Evolutionary conservation across 2,888 invertebrate species (phyloP), one percentile per base, ranked within the genome.

Genomic region (Cyclophora punctaria): DNA sequence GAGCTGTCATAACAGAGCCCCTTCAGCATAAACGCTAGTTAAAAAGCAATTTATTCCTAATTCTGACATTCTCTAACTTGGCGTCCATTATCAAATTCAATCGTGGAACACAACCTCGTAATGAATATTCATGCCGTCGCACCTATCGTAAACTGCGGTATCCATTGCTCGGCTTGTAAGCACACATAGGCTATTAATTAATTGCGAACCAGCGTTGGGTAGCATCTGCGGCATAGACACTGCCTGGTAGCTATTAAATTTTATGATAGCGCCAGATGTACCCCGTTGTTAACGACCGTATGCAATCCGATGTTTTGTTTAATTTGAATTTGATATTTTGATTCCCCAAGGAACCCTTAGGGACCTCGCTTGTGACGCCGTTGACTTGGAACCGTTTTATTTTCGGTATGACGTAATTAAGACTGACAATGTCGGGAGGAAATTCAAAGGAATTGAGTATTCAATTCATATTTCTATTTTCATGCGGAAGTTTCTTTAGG

Each of bases 171-270:
- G 75, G 67, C 69, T 59, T 77, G 81, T 78, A 76, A 72, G 78
- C 80, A 75, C 71, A 76, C 75, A 75, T 71, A 73, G 75, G 75
- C 80, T 71, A 83, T 79, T 84, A 81, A 85, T 86, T 84, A 83
- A 79, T 80, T 75, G 77, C 65, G 60, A 77, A 69, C 73, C 73
- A 79, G 78, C 79, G 71, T 73, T 80, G 70, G 72, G 71, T 72
- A 71, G 64, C 84, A 84, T 78, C 76, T 83, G 83, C 48, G 68
- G 64, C 67, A 66, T 66, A 67, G 70, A 75, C 75, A 75, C 73
- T 71, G 72, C 69, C 67, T 63, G 66, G 62, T 64, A 72, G 62
- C 73, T 77, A 75, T 83, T 83, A 83, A 79, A 78, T 83, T 83
- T 83, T 83, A 83, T 77, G 83, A 76, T 76, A 68, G 71, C 64